Percentiles rank a stretch among this genome's conserved stretches.
These are phyloP conservation scores for Lucinisca nassula DNA, from an alignment of 2,888 invertebrate species.

Conservation along the genomic window DNA sequence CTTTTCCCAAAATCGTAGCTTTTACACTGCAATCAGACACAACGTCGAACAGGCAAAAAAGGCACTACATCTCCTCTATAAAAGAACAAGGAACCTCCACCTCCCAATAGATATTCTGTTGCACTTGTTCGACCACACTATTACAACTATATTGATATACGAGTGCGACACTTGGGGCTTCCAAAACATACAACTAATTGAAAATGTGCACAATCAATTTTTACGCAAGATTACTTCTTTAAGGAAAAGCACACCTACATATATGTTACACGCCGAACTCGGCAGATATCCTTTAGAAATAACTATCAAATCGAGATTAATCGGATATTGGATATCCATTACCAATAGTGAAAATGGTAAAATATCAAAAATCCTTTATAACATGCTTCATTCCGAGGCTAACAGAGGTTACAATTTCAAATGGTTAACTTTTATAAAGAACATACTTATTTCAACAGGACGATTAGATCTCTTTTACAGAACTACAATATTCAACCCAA, in stretches of 20 bases:
- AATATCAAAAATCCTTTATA: background rate
- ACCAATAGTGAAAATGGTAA: background rate
- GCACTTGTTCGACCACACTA: background rate
- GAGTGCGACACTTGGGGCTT: background rate
- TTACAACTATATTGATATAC: background rate
- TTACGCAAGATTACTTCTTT: background rate
- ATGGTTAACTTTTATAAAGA: background rate
- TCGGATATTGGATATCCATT: conserved; percentile 7
- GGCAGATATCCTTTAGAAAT: background rate
- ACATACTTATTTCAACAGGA: background rate
- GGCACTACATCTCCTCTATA: conserved; percentile 1
- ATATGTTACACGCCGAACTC: conserved; percentile 20
- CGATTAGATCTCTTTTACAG: background rate
- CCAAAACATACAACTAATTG: conserved; percentile 1
- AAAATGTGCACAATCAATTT: conserved; percentile 16
- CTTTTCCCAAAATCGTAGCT: background rate
- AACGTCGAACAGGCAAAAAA: conserved; percentile 2
- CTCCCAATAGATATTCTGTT: background rate
- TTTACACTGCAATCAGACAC: background rate
- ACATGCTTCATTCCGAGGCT: background rate
- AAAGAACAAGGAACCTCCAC: background rate
- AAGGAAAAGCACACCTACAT: conserved; percentile 10
- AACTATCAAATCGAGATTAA: conserved; percentile 1
- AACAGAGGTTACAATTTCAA: too few relatives aligned
- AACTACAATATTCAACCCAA: background rate